phyloP scores from a whole-genome alignment of 2,888 invertebrate species.

The Leptodirus hochenwartii region DNA sequence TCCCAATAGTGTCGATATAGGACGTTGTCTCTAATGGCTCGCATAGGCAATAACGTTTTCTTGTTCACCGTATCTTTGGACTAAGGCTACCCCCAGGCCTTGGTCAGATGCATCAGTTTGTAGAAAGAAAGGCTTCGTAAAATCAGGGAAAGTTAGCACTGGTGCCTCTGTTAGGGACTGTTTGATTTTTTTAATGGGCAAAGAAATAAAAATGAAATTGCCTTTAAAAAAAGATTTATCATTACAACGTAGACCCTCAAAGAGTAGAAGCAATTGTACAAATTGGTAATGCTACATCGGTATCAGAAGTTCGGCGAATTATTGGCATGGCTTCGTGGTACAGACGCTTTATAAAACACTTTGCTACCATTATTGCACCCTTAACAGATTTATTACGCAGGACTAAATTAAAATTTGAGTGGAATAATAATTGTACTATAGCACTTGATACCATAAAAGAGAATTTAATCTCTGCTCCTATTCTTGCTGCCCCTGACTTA shows the following conservation, averaged over 20 bases:
- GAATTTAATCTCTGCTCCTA: constrained; percentile 8
- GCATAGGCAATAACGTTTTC: constrained; percentile 8
- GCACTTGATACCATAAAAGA: constrained; percentile 7
- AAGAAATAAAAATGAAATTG: too few relatives aligned
- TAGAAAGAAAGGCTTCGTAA: constrained; percentile 9
- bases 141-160: constrained; percentile 12
- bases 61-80: constrained; percentile 6
- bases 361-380: too few relatives aligned
- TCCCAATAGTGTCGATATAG: constrained; percentile 6
- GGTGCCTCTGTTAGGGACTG: constrained; percentile 10
- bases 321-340: too few relatives aligned
- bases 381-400: too few relatives aligned
- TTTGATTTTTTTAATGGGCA: constrained; percentile 8
- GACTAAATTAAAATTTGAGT: too few relatives aligned
- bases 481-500: constrained; percentile 10
- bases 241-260: too few relatives aligned
- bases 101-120: constrained; percentile 8
- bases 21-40: constrained; percentile 7
- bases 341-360: too few relatives aligned
- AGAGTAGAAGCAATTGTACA: too few relatives aligned
- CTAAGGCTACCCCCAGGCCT: constrained; percentile 8
- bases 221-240: too few relatives aligned
- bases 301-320: too few relatives aligned
- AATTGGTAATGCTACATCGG: too few relatives aligned
- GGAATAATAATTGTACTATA: too few relatives aligned